Conservation (phyloP, 2,888 invertebrate species). For the Alviniconcha strummeri region DNA sequence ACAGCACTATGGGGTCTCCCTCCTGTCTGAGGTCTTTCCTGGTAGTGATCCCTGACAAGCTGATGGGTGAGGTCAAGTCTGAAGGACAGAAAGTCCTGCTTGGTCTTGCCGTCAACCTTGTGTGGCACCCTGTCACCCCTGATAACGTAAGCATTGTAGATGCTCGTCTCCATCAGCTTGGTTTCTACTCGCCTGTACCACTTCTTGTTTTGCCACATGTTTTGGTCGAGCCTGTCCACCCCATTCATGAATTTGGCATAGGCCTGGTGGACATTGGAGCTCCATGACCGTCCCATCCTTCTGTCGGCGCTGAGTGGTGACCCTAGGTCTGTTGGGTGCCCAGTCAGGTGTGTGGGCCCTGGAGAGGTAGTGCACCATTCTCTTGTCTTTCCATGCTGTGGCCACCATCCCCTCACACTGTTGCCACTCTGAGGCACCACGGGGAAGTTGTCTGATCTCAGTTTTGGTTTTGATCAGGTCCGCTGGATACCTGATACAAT, state of each 20-base stretch:
- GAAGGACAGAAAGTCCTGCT: not conserved
- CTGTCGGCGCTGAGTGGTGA: not conserved
- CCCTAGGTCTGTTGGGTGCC: not conserved
- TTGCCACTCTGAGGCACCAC: too few species aligned
- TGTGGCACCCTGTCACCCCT: slow-evolving; percentile 52
- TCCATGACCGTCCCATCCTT: slow-evolving; percentile 14
- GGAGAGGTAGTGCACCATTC: too few species aligned
- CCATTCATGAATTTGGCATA: slow-evolving; percentile 25
- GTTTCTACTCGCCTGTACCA: slow-evolving; percentile 25
- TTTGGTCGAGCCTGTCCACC: slow-evolving; percentile 23
- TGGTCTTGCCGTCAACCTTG: slow-evolving; percentile 31
- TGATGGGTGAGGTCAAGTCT: not conserved
- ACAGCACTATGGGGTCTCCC: not conserved
- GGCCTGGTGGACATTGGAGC: not conserved
- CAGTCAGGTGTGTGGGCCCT: not conserved
- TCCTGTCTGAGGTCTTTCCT: not conserved
- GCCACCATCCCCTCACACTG: too few species aligned
- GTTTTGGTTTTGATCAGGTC: not conserved
- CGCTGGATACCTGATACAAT: not conserved
- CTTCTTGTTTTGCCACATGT: not conserved
- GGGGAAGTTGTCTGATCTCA: not conserved
- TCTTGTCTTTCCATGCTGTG: not conserved
- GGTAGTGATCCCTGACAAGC: not conserved
- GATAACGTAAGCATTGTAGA: slow-evolving; percentile 51
- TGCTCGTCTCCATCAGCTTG: slow-evolving; percentile 45